Evolutionary conservation across 1,140 invertebrate genomes (phyloP).

Genomic region (Leptopilina boulardi): DNA sequence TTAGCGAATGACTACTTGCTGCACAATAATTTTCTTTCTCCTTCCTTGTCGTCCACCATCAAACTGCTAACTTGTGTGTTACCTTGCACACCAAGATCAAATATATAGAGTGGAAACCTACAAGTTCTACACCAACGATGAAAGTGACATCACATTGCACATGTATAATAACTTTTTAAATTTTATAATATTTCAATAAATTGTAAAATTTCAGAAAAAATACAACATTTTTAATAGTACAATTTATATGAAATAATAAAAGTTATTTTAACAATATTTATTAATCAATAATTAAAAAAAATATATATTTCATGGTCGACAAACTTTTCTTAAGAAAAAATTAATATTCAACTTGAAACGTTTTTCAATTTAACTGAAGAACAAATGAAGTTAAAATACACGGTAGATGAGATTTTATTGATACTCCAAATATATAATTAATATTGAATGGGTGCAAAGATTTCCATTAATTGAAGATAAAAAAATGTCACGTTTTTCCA

Average conservation of each 20-base stretch:
- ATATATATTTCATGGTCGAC: no score
- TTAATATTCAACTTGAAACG: no score
- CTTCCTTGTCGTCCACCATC: slow-evolving; percentile 10
- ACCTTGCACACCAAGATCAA: slow-evolving; percentile 11
- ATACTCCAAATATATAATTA: not conserved
- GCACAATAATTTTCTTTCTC: slow-evolving; percentile 13
- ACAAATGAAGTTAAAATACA: not conserved
- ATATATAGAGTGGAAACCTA: slow-evolving; percentile 17
- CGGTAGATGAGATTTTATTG: not conserved
- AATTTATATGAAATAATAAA: not conserved
- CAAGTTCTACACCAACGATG: not conserved
- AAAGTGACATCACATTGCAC: slow-evolving; percentile 7
- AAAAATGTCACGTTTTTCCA: slow-evolving; percentile 7
- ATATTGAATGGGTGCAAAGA: not conserved
- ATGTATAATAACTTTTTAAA: not conserved
- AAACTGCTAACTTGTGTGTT: not conserved
- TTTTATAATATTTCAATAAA: not conserved
- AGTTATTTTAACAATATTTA: not conserved
- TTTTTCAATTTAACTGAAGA: not conserved
- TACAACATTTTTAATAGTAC: not conserved
- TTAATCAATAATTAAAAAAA: no score
- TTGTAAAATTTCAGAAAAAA: not conserved
- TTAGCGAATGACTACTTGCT: not conserved
- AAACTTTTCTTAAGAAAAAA: no score
- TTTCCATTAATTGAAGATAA: not conserved